Conservation (phyloP, 2,797 vertebrate genomes). For the Dicrostonyx torquatus region DNA sequence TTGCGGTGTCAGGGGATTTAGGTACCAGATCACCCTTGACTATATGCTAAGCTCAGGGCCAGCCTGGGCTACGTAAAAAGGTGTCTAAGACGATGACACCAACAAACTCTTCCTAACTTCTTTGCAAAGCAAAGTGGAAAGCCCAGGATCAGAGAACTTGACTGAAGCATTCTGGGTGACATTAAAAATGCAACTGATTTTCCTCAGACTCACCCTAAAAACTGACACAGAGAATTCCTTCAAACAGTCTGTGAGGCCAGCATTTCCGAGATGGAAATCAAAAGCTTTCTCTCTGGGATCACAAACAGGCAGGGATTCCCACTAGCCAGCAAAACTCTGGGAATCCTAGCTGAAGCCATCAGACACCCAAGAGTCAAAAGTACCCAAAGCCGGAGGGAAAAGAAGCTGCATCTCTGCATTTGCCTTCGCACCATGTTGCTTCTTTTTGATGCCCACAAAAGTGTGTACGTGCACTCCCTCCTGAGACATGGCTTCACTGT, state of each 20-base stretch:
- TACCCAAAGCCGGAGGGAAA: background rate
- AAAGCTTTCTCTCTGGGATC: background rate
- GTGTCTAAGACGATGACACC: background rate
- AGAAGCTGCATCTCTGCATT: background rate
- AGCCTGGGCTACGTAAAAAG: background rate
- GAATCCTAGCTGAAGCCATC: background rate
- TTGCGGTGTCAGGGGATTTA: no score
- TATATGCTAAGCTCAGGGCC: background rate
- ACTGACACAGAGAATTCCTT: background rate
- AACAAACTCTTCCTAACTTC: background rate
- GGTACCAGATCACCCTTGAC: background rate
- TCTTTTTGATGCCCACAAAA: background rate
- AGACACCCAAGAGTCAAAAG: background rate
- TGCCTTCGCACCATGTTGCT: background rate
- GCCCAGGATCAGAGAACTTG: background rate
- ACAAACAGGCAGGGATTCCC: background rate
- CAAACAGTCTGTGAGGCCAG: background rate
- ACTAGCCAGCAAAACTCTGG: background rate
- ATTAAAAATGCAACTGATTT: background rate
- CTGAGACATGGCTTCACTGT: background rate
- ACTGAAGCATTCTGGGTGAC: background rate
- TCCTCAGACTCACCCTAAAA: background rate
- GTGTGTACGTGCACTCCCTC: background rate
- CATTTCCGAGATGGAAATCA: background rate
- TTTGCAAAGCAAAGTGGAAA: background rate